phyloP scores from a whole-genome alignment of 2,797 vertebrate genomes.

The Dryobates pubescens region DNA sequence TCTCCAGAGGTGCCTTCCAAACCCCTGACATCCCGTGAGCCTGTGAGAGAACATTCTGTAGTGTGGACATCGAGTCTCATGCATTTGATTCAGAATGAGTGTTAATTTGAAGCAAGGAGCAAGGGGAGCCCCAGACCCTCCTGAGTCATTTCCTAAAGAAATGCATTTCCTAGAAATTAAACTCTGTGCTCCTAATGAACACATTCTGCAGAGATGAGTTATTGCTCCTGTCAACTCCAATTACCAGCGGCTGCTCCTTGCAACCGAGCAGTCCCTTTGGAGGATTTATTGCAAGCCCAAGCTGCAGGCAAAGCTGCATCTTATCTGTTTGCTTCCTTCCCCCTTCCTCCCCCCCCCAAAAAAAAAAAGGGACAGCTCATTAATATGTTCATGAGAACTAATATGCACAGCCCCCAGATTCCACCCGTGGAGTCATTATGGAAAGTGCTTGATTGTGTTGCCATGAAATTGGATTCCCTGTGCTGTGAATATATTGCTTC shows the following conservation, averaged over 20 bases:
- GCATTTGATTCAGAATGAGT: conserved; percentile 28
- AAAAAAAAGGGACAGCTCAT: conserved; percentile 25
- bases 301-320: conserved; percentile 27
- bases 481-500: conserved; percentile 27
- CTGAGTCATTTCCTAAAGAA: conserved; percentile 43
- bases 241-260: background rate
- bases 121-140: conserved; percentile 23
- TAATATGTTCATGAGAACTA: conserved; percentile 45
- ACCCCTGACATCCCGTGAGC: too few relatives aligned
- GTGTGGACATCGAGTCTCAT: background rate
- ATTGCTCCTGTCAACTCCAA: conserved; percentile 34
- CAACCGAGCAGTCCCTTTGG: conserved; percentile 26
- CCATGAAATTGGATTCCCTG: conserved; percentile 33
- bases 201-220: conserved; percentile 30
- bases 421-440: conserved; percentile 41
- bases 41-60: background rate
- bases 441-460: conserved; percentile 47
- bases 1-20: too few relatives aligned
- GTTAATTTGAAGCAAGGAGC: conserved; percentile 44
- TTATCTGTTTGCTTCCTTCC: conserved; percentile 15
- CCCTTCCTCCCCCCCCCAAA: background rate
- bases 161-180: conserved; percentile 60
- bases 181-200: conserved; percentile 51
- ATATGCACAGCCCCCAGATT: conserved; percentile 26
- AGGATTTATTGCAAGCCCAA: conserved; percentile 43